Evolutionary conservation across 2,797 vertebrate species (phyloP).

Genomic region (Cacajao melanocephalus): DNA sequence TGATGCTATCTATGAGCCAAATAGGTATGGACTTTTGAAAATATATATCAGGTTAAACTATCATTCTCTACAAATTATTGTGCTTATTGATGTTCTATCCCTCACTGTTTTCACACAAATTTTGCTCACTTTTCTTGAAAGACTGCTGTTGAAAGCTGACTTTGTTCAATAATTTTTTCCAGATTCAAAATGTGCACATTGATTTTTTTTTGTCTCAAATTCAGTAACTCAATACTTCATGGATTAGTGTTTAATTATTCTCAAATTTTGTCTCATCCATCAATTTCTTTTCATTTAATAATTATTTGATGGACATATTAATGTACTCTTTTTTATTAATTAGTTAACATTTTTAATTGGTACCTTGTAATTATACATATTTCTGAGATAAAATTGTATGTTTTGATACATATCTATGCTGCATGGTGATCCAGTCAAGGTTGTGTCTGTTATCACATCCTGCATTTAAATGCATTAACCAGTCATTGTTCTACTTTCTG

Average conservation of each 20-base stretch:
- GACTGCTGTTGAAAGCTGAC: neutral
- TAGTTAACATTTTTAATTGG: neutral
- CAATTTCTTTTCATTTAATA: neutral
- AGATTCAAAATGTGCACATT: neutral
- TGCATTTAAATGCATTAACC: neutral
- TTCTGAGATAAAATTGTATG: neutral
- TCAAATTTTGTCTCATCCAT: neutral
- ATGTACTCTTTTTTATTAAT: neutral
- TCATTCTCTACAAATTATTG: neutral
- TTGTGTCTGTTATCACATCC: neutral
- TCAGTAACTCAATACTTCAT: neutral
- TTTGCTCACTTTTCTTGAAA: neutral
- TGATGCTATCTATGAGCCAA: neutral
- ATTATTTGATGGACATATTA: neutral
- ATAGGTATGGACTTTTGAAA: neutral
- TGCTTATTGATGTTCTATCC: neutral
- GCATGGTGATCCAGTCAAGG: neutral
- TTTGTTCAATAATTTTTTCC: slow-evolving; percentile 4
- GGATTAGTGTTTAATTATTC: neutral
- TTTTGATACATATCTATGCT: neutral
- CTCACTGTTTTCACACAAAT: neutral
- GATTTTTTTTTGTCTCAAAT: neutral
- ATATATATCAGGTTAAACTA: neutral
- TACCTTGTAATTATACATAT: neutral
- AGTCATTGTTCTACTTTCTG: neutral